Percentiles rank a stretch among this genome's conserved stretches.
phyloP scores from a whole-genome alignment of 2,888 invertebrate species.

The Pheosia gnoma region DNA sequence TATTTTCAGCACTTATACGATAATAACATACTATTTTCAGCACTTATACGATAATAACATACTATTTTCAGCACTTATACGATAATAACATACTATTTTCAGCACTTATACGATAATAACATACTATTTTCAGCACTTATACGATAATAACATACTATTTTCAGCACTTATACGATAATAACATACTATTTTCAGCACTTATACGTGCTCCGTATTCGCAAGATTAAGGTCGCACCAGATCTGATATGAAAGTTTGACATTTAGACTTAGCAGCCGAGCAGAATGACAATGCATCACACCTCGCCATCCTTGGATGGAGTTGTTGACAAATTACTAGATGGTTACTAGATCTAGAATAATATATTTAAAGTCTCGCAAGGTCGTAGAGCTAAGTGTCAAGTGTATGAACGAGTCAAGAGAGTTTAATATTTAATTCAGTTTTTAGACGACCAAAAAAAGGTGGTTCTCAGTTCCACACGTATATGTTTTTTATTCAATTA shows the following conservation, averaged over 20 bases:
- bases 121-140: no score
- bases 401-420: no score
- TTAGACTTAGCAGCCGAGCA: slow-evolving; percentile 22
- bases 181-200: slow-evolving; percentile 6
- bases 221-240: slow-evolving; percentile 30
- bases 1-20: no score
- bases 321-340: slow-evolving; percentile 18
- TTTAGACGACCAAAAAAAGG: no score
- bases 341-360: slow-evolving; percentile 1
- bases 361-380: background rate
- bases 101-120: background rate
- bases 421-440: no score
- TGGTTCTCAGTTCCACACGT: no score
- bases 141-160: background rate
- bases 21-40: background rate
- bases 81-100: slow-evolving; percentile 1
- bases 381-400: background rate
- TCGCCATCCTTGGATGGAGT: slow-evolving; percentile 25
- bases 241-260: slow-evolving; percentile 50
- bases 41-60: background rate
- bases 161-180: no score
- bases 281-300: slow-evolving; percentile 25
- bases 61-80: no score
- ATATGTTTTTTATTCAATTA: no score
- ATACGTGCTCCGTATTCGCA: slow-evolving; percentile 25